Evolutionary conservation across 2,888 invertebrate genomes (phyloP), one percentile per base, ranked within the genome.

Genomic region (Oscheius onirici): DNA sequence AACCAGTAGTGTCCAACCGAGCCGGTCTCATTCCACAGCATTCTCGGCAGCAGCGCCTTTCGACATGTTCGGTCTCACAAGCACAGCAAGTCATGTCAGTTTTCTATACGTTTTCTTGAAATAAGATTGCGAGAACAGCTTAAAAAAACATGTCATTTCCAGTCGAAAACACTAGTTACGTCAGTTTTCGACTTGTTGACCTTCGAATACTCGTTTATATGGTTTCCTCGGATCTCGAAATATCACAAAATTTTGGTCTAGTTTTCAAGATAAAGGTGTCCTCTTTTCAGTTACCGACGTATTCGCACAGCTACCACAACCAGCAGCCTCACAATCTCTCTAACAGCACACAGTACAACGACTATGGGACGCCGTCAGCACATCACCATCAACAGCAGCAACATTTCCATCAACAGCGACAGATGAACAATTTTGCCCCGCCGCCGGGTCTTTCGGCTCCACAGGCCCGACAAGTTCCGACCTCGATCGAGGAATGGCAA

Each of bases 401-500:
- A 49, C 40, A 40, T 8, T 34, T 34, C 34, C 34, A 66, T 26
- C 24, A n/a, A 13, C 34, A 10, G 13, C 71, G 46, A 24, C 73
- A 66, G 17, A 28, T n/a, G 22, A 46, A 54, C 22, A 28, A 41
- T 40, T 63, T 67, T 34, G 68, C 41, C 13, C 66, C 72, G 13
- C 72, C 74, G n/a, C 74, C 73, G 11, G 72, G 74, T 11, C 26
- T 75, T 46, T 24, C 67, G 20, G 71, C 71, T 6, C 69, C 75
- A 24, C 69, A 51, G n/a, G 40, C 60, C 15, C n/a, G 22, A 20
- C 57, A 41, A 13, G 67, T 57, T 6, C 69, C 52, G 22, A 69
- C 66, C 52, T 60, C 69, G 22, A 69, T 74, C 57, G 54, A 68
- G 15, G 83, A 83, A 43, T 81, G 78, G 77, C 81, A 82, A 67